phyloP scores from a whole-genome alignment of 2,888 invertebrate species.

The Pachymerium ferrugineum region DNA sequence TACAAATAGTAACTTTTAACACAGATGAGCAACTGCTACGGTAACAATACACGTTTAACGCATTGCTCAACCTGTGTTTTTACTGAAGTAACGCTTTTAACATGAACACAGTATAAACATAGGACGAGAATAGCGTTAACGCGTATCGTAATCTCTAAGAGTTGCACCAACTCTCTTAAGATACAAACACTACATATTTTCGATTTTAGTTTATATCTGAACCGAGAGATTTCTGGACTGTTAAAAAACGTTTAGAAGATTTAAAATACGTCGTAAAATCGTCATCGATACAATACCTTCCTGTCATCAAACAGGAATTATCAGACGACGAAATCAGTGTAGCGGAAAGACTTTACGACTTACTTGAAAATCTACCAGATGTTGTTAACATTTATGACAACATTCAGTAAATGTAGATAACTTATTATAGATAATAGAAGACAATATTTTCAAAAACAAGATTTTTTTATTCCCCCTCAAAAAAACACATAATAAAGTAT shows the following conservation, averaged over 20 bases:
- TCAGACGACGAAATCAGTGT: constrained; percentile 51
- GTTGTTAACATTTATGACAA: constrained; percentile 53
- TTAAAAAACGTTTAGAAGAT: constrained; percentile 52
- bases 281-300: constrained; percentile 52
- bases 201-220: constrained; percentile 55
- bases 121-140: no score
- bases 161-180: no score
- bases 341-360: constrained; percentile 52
- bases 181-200: background rate
- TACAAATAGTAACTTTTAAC: background rate
- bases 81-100: no score
- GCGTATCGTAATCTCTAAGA: no score
- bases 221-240: constrained; percentile 49
- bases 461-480: background rate
- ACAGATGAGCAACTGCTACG: no score
- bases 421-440: background rate
- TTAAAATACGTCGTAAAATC: constrained; percentile 51
- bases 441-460: background rate
- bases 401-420: constrained; percentile 30
- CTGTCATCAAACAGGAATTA: constrained; percentile 51
- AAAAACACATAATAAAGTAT: background rate
- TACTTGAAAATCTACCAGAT: constrained; percentile 56
- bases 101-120: no score
- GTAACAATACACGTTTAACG: no score
- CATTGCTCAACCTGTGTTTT: no score